Percentiles rank a stretch among this genome's conserved stretches.
phyloP scores from a whole-genome alignment of 2,888 invertebrate genomes.

The Leucania comma region DNA sequence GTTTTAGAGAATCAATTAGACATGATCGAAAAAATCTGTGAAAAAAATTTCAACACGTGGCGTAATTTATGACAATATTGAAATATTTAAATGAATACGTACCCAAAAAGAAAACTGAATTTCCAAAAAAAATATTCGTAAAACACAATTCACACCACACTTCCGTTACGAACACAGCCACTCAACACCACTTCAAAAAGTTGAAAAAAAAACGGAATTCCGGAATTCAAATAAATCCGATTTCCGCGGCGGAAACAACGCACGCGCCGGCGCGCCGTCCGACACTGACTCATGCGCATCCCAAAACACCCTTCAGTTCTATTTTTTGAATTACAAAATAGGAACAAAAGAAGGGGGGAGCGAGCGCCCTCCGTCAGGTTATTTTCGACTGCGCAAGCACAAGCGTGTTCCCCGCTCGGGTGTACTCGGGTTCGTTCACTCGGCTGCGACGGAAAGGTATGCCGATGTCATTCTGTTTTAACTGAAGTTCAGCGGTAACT shows the following conservation, averaged over 20 bases:
- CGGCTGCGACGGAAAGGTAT: constrained; percentile 73
- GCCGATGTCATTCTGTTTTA: constrained; percentile 68
- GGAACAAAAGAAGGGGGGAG: constrained; percentile 90
- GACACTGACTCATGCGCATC: constrained; percentile 88
- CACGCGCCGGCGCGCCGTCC: constrained; percentile 85
- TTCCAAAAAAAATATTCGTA: constrained; percentile 45
- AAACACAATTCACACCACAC: constrained; percentile 63
- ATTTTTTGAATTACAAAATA: constrained; percentile 88
- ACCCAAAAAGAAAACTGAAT: constrained; percentile 35
- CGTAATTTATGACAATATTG: not conserved
- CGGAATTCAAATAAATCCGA: constrained; percentile 65
- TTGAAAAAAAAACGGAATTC: constrained; percentile 62
- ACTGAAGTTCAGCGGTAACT: constrained; percentile 66
- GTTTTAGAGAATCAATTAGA: not conserved
- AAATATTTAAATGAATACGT: constrained; percentile 12
- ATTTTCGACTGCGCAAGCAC: constrained; percentile 83
- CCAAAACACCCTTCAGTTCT: constrained; percentile 86
- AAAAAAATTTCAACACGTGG: constrained; percentile 41
- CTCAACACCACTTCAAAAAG: constrained; percentile 69
- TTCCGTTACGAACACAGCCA: constrained; percentile 60
- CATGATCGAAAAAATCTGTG: not conserved
- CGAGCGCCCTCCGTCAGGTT: constrained; percentile 86
- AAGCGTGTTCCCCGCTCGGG: constrained; percentile 45
- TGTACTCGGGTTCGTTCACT: constrained; percentile 85
- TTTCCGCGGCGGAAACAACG: constrained; percentile 74